Evolutionary conservation across 2,113 vertebrate species (phyloP), one percentile per base, ranked within the genome.

Genomic region (Hippocampus guttulatus): DNA sequence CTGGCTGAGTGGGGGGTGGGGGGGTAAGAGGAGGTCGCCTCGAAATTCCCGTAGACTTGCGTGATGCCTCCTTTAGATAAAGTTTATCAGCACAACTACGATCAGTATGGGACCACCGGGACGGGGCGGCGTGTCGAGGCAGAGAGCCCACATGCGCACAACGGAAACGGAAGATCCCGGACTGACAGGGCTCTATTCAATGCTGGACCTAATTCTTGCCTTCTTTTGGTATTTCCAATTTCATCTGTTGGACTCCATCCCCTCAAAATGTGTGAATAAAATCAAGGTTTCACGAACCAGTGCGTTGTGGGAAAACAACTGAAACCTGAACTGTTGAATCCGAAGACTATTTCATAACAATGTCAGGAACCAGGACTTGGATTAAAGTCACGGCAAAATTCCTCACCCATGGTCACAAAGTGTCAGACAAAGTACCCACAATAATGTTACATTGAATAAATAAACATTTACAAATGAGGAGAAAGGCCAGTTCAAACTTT

Each of bases 51-150:
- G 77, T 76, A 76, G 75, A 73, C 55, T 61, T 30, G 64, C 40
- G 68, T 58, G 88, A 93, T 91, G 85, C 77, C 76, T 80, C 62
- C 75, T 75, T 63, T 12, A 86, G 91, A 94, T 93, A 92, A 82
- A 66, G 73, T 80, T 86, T 86, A 92, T 92, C 91, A 90, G 86
- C 68, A 71, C 74, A 84, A 77, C 79, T 81, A 61, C 77, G 82
- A 89, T 89, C 83, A 80, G 83, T 84, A 84, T 43, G 14, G 87
- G 93, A 94, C 93, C 94, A 95, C 93, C 92, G 52, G 88, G 73
- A 51, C 75, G 84, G 85, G 74, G 77, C 75, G 57, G 79, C 91
- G n/a, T 88, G 91, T 85, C 27, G 45, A 54, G 74, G 87, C 91
- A 91, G 66, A 73, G 70, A 74, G 73, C 85, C 87, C 77, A 55